Conservation (phyloP, 2,113 vertebrate genomes). For the Thalassoma bifasciatum region DNA sequence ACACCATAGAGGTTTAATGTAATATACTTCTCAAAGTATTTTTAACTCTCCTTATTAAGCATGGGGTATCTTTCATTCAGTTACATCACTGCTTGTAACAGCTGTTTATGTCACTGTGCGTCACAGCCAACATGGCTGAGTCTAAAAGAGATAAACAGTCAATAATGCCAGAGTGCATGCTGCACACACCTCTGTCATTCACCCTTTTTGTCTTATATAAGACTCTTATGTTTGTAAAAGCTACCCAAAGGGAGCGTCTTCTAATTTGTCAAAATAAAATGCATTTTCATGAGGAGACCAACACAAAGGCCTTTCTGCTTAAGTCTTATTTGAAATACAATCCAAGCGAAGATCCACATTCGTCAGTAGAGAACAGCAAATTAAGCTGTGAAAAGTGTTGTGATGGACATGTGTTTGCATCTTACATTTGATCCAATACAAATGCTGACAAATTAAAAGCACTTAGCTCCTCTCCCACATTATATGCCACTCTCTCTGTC, state of each 20-base stretch:
- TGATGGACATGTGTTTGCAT: conserved; percentile 35
- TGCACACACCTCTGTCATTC: neutral
- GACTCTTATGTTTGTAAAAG: neutral
- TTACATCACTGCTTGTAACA: neutral
- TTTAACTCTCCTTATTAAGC: neutral
- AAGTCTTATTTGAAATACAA: neutral
- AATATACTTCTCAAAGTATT: neutral
- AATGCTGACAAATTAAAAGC: conserved; percentile 38
- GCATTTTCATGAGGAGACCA: neutral
- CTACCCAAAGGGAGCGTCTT: neutral
- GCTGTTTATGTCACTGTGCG: neutral
- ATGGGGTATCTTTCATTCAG: neutral
- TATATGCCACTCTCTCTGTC: neutral
- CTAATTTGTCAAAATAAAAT: neutral
- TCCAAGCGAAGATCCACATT: conserved; percentile 6
- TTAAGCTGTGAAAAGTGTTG: neutral
- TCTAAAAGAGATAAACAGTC: neutral
- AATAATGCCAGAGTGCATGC: neutral
- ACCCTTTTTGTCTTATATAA: neutral
- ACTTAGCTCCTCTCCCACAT: conserved; percentile 7
- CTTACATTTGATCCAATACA: conserved; percentile 34
- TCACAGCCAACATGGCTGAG: neutral
- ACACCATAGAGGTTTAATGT: neutral
- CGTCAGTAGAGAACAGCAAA: conserved; percentile 15
- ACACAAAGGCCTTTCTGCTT: neutral